A percentile compares a stretch with the other conserved stretches of the same genome.
These are phyloP conservation scores for Callopanchax toddi DNA, from an alignment of 2,113 vertebrate genomes.

Conservation along the genomic window DNA sequence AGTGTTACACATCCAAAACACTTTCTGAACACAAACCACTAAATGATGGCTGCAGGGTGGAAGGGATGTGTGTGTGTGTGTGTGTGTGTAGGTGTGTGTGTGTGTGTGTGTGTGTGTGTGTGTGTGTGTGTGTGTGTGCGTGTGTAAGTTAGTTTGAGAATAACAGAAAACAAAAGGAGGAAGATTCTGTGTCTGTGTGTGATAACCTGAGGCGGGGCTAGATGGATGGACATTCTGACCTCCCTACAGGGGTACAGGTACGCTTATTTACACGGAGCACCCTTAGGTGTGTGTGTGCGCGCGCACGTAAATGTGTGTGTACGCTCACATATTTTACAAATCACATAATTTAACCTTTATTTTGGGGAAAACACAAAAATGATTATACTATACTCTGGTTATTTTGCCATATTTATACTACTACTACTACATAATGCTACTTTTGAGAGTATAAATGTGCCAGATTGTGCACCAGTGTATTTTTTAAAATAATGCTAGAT, in stretches of 20 bases:
- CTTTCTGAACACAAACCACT: conserved; percentile 79
- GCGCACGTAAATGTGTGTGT: too few species aligned
- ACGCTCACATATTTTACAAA: conserved; percentile 22
- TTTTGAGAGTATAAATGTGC: too few species aligned
- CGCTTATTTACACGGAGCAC: conserved; percentile 84
- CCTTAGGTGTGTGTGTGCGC: conserved; percentile 73
- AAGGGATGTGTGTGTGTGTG: conserved; percentile 30
- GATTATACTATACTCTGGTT: too few species aligned
- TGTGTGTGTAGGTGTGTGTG: too few species aligned
- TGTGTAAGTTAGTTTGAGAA: conserved; percentile 18
- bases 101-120: too few species aligned
- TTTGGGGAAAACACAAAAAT: neutral
- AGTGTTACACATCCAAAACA: conserved; percentile 81
- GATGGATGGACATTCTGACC: conserved; percentile 79
- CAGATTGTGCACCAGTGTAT: too few species aligned
- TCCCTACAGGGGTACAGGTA: conserved; percentile 70
- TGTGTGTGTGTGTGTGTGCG: conserved; percentile 26
- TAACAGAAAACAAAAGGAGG: conserved; percentile 28
- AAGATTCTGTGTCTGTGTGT: conserved; percentile 29
- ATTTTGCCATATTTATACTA: too few species aligned
- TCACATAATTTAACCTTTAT: conserved; percentile 31
- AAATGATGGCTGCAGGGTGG: conserved; percentile 80
- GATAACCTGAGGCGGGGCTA: conserved; percentile 75
- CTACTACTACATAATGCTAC: too few species aligned
- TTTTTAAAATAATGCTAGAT: too few species aligned